These are phyloP conservation scores for Dolichallabes microphthalmus DNA, from an alignment of 2,113 vertebrate genomes.

Conservation along the genomic window DNA sequence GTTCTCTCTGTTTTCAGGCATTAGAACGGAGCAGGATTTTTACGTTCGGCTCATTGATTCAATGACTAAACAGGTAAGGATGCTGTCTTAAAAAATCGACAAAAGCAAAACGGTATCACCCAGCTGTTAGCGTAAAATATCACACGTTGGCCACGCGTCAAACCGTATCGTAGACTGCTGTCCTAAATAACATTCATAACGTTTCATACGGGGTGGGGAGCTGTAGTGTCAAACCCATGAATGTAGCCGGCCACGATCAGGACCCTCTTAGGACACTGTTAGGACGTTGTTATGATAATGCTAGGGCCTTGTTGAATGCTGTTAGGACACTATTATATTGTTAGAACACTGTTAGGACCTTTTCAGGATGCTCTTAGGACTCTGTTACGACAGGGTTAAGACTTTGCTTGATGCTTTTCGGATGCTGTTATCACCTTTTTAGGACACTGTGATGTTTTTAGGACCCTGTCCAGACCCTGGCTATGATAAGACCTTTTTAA, in stretches of 20 bases:
- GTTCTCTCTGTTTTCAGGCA: constrained; percentile 63
- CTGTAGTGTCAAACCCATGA: not conserved
- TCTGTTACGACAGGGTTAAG: not conserved
- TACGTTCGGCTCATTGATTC: constrained; percentile 87
- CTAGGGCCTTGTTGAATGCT: too few species aligned
- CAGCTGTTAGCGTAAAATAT: not conserved
- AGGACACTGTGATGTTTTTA: not conserved
- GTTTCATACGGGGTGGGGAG: not conserved
- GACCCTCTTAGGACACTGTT: not conserved
- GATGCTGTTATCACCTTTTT: not conserved
- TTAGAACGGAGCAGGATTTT: constrained; percentile 86
- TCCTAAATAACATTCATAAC: not conserved
- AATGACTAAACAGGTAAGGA: constrained; percentile 87
- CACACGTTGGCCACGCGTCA: not conserved
- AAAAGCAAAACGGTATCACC: not conserved
- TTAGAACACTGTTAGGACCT: too few species aligned
- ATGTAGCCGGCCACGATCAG: not conserved
- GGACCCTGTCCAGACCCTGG: too few species aligned
- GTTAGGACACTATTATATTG: too few species aligned
- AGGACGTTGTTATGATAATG: too few species aligned
- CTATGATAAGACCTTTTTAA: too few species aligned
- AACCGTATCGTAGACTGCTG: not conserved
- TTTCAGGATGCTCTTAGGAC: too few species aligned
- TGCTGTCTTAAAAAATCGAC: not conserved
- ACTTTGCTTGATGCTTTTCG: not conserved